Base-by-base conservation (phyloP, 2,888 invertebrate species). In the Lissocephala sabroskyi region DNA sequence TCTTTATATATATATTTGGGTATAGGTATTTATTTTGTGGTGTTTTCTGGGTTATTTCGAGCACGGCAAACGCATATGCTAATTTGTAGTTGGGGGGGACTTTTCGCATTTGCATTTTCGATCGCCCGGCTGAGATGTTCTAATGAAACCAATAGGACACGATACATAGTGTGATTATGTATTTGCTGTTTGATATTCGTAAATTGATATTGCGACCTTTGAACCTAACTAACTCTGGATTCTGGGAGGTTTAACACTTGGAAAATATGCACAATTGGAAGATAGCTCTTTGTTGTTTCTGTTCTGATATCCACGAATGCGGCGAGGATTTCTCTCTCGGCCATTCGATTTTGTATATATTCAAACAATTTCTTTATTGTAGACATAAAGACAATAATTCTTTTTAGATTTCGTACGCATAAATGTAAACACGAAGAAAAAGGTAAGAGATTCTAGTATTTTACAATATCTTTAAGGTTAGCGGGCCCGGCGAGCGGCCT, bases 221-320 rank as follows among this genome's bases (percentile, higher is more conserved):
- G 37, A 65, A 58, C 55, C 75, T 71, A 71, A 56, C 71, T 71
- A 71, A 49, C 43, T 43, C 52, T 50, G 37, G 46, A 39, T 41
- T 23, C n/a, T n/a, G n/a, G n/a, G n/a, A n/a, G 23, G 7, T 5
- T 23, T 23, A 23, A 5, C 23, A 5, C 7, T 23, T 65, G 61
- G 59, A 64, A 67, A 62, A 68, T 71, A 71, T 75, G 68, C 75
- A 75, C 71, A 75, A 65, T 65, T 62, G 71, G 65, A 59, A 75
- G 65, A 71, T 67, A 71, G 73, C 65, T 75, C 68, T 71, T 75
- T 67, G 61, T 71, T 71, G 64, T 37, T 32, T n/a, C 13, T 29
- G 13, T n/a, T 45, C 13, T 39, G 11, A 11, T 23, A 61, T 51
- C 49, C 56, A 47, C 45, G 51, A 51, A 41, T 51, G 47, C 45